Conservation (phyloP, 2,797 vertebrate species). For the Sylvilagus floridanus region DNA sequence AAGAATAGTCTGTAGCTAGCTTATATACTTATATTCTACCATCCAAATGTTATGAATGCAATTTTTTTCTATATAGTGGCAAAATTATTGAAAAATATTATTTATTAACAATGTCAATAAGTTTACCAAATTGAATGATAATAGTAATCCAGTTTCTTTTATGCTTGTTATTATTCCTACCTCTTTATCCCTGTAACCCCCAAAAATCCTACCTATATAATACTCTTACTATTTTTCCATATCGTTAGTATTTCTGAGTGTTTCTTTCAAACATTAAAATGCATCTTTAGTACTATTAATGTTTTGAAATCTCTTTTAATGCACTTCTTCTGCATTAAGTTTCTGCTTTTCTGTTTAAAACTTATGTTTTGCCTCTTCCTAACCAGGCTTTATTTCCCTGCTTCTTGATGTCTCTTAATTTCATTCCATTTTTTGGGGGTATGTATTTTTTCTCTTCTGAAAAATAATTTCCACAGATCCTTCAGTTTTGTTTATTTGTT, state of each 20-base stretch:
- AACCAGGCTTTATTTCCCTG: slow-evolving; percentile 63
- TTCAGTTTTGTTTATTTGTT: slow-evolving; percentile 38
- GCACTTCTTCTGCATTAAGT: slow-evolving; percentile 44
- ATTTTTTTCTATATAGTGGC: neutral
- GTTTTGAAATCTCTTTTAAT: slow-evolving; percentile 54
- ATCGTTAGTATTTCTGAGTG: slow-evolving; percentile 43
- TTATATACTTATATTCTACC: neutral
- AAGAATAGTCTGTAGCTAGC: neutral
- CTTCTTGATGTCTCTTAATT: slow-evolving; percentile 67
- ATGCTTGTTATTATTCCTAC: neutral
- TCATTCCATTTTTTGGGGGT: neutral
- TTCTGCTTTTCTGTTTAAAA: slow-evolving; percentile 60
- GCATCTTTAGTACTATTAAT: slow-evolving; percentile 29
- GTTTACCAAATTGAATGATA: slow-evolving; percentile 44
- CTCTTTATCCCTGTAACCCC: neutral
- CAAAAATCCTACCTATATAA: neutral
- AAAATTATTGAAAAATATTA: slow-evolving; percentile 30
- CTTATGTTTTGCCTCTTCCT: slow-evolving; percentile 60
- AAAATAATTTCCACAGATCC: slow-evolving; percentile 59
- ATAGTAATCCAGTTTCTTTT: slow-evolving; percentile 36
- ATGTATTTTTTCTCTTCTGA: slow-evolving; percentile 50
- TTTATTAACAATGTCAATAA: slow-evolving; percentile 56
- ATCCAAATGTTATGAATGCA: slow-evolving; percentile 38
- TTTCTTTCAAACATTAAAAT: slow-evolving; percentile 40
- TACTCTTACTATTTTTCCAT: slow-evolving; percentile 10